Conservation (phyloP, 1,140 invertebrate species). For the Stenopsyche tienmushanensis region DNA sequence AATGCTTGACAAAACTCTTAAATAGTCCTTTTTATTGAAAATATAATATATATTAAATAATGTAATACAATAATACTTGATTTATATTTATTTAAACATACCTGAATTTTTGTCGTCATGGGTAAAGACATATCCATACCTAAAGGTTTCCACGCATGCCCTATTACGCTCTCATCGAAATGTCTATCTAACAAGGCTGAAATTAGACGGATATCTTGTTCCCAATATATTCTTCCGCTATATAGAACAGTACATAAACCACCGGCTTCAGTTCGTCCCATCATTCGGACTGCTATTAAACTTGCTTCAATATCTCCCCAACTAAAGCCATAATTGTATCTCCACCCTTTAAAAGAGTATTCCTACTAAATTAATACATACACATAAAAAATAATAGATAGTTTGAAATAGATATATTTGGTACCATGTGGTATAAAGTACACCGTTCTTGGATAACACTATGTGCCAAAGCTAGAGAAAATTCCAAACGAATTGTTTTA, state of each 20-base stretch:
- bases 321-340: constrained; percentile 34
- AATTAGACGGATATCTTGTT: constrained; percentile 22
- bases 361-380: neutral
- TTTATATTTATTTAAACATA: too few relatives aligned
- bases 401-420: neutral
- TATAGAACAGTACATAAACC: constrained; percentile 32
- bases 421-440: constrained; percentile 70
- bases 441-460: constrained; percentile 86
- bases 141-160: constrained; percentile 38
- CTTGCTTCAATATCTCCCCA: constrained; percentile 36
- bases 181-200: constrained; percentile 27
- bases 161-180: constrained; percentile 35
- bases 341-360: constrained; percentile 34
- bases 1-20: constrained; percentile 24
- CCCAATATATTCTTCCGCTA: constrained; percentile 29
- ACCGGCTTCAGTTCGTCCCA: constrained; percentile 14
- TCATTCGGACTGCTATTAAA: constrained; percentile 9
- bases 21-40: constrained; percentile 29
- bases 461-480: constrained; percentile 58
- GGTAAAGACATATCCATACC: constrained; percentile 36
- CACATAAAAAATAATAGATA: neutral
- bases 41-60: constrained; percentile 1
- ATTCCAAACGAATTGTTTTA: constrained; percentile 46
- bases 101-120: constrained; percentile 32
- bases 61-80: too few relatives aligned